Conservation (phyloP, 2,888 invertebrate genomes). For the Amiota communis region DNA sequence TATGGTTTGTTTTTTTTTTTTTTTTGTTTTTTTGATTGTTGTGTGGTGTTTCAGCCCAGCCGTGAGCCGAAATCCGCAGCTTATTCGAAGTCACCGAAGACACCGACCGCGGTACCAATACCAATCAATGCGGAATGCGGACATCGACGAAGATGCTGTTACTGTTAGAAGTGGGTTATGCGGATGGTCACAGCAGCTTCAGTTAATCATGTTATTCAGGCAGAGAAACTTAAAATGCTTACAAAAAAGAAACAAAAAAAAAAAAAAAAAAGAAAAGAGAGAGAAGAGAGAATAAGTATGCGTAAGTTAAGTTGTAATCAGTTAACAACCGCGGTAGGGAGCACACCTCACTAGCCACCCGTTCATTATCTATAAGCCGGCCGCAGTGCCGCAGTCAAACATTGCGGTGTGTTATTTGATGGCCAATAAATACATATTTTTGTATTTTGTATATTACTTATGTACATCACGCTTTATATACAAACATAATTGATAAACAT, state of each 20-base stretch:
- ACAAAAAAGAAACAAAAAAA: constrained; percentile 31
- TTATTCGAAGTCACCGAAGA: constrained; percentile 9
- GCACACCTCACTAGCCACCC: constrained; percentile 34
- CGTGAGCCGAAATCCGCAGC: constrained; percentile 10
- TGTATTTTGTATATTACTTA: constrained; percentile 11
- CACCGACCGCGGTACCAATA: constrained; percentile 13
- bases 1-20: not conserved
- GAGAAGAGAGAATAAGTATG: constrained; percentile 37
- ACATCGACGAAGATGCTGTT: constrained; percentile 22
- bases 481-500: constrained; percentile 31
- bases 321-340: constrained; percentile 34
- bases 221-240: constrained; percentile 31
- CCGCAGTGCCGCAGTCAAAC: constrained; percentile 30
- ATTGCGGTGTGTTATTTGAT: not conserved
- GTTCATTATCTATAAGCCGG: constrained; percentile 29
- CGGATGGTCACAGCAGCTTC: constrained; percentile 23
- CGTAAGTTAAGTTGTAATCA: constrained; percentile 23
- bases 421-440: not conserved
- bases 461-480: constrained; percentile 21
- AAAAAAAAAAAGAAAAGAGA: constrained; percentile 29
- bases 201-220: constrained; percentile 24
- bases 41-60: constrained; percentile 19
- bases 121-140: constrained; percentile 20
- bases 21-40: constrained; percentile 4
- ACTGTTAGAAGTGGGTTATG: constrained; percentile 26